A percentile compares a stretch with the other conserved stretches of the same genome.
phyloP scores from a whole-genome alignment of 1,140 invertebrate species.

The Monomorium pharaonis region DNA sequence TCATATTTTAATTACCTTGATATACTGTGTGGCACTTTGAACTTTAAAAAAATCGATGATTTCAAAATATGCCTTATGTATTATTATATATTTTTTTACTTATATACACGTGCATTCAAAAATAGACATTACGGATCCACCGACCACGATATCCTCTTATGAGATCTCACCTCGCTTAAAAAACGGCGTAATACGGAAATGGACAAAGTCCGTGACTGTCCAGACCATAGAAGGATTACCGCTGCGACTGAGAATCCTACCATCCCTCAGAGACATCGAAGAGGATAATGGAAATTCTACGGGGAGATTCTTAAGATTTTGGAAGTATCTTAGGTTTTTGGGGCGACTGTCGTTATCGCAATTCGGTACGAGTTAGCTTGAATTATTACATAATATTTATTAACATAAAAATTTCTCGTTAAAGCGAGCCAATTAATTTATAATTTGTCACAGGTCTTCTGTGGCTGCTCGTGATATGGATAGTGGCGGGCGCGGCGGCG shows the following conservation, averaged over 20 bases:
- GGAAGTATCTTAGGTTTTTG: conserved; percentile 79
- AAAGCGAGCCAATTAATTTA: neutral
- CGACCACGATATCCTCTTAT: conserved; percentile 72
- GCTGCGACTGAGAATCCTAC: conserved; percentile 84
- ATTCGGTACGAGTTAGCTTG: conserved; percentile 74
- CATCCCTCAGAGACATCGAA: conserved; percentile 78
- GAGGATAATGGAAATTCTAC: conserved; percentile 61
- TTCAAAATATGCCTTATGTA: neutral
- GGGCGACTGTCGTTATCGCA: conserved; percentile 81
- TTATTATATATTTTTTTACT: neutral
- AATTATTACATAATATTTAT: neutral
- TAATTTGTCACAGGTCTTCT: conserved; percentile 81
- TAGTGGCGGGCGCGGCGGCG: conserved; percentile 86
- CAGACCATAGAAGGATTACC: conserved; percentile 83
- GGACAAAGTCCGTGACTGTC: conserved; percentile 78
- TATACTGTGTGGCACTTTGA: neutral
- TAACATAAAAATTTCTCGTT: neutral
- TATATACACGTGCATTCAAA: neutral
- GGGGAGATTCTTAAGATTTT: conserved; percentile 74
- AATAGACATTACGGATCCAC: conserved; percentile 60
- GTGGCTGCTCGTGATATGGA: conserved; percentile 86
- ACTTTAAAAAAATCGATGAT: neutral
- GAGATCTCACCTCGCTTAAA: conserved; percentile 61
- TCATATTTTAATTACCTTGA: neutral
- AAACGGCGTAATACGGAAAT: conserved; percentile 55